phyloP scores from a whole-genome alignment of 1,140 invertebrate genomes.

The Zaprionus ornatus region DNA sequence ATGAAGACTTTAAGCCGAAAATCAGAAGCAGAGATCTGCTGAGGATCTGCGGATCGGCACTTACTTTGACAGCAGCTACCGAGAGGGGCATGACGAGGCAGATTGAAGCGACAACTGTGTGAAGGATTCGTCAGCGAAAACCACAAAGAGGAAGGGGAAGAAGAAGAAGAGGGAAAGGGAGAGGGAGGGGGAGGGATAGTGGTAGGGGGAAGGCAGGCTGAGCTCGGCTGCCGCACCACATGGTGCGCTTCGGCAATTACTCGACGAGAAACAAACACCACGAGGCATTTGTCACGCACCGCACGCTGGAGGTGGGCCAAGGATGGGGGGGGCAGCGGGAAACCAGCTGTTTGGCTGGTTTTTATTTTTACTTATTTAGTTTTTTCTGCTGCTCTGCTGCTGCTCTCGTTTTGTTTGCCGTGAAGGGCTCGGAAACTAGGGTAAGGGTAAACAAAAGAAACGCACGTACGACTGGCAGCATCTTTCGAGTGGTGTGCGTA shows the following conservation, averaged over 20 bases:
- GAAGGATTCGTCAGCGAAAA: constrained; percentile 46
- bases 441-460: constrained; percentile 75
- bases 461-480: constrained; percentile 61
- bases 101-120: constrained; percentile 18
- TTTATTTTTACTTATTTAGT: constrained; percentile 45
- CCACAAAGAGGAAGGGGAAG: constrained; percentile 10
- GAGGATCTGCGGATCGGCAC: constrained; percentile 10
- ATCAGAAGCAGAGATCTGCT: constrained; percentile 25
- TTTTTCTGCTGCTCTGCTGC: constrained; percentile 1
- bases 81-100: constrained; percentile 42
- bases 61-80: constrained; percentile 9
- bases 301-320: constrained; percentile 1
- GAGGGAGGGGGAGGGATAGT: neutral
- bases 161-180: neutral
- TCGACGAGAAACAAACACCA: constrained; percentile 68
- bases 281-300: constrained; percentile 74
- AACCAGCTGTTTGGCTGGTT: constrained; percentile 72
- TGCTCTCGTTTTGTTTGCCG: constrained; percentile 12
- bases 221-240: constrained; percentile 39
- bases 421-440: constrained; percentile 48
- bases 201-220: neutral
- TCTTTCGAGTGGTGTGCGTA: constrained; percentile 73
- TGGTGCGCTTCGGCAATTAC: constrained; percentile 67
- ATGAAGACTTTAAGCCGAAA: constrained; percentile 30
- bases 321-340: constrained; percentile 12